Evolutionary conservation across 2,888 invertebrate species (phyloP).

Genomic region (Amphipyra berbera): DNA sequence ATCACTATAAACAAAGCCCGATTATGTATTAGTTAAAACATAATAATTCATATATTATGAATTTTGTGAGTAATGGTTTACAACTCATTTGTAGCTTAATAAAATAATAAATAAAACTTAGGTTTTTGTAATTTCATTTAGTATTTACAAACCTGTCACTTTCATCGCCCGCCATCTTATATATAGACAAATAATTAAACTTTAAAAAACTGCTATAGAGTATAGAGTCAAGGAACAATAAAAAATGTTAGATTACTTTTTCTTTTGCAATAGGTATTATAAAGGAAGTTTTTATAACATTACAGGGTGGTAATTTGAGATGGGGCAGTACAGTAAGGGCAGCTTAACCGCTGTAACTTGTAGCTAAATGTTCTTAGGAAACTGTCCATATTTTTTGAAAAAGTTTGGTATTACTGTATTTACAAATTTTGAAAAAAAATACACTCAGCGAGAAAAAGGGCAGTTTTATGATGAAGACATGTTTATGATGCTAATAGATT

Average conservation of each 20-base stretch:
- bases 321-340: too few relatives aligned
- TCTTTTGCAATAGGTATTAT: too few relatives aligned
- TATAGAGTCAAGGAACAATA: background rate
- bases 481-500: too few relatives aligned
- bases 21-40: slow-evolving; percentile 39
- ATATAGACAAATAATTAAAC: slow-evolving; percentile 69
- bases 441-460: too few relatives aligned
- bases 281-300: too few relatives aligned
- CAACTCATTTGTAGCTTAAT: slow-evolving; percentile 12
- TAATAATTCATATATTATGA: slow-evolving; percentile 18
- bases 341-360: too few relatives aligned
- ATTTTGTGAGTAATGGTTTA: slow-evolving; percentile 13
- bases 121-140: slow-evolving; percentile 59
- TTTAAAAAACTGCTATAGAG: background rate
- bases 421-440: too few relatives aligned
- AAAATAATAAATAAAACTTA: slow-evolving; percentile 22
- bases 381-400: too few relatives aligned
- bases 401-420: too few relatives aligned
- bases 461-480: too few relatives aligned
- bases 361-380: too few relatives aligned
- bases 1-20: slow-evolving; percentile 76
- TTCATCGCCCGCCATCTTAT: slow-evolving; percentile 89
- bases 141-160: slow-evolving; percentile 89
- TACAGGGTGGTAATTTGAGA: too few relatives aligned
- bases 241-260: background rate